Percentiles rank a stretch among this genome's conserved stretches.
Evolutionary conservation across 1,140 invertebrate species (phyloP).

Genomic region (Akabosia matsudoensis): DNA sequence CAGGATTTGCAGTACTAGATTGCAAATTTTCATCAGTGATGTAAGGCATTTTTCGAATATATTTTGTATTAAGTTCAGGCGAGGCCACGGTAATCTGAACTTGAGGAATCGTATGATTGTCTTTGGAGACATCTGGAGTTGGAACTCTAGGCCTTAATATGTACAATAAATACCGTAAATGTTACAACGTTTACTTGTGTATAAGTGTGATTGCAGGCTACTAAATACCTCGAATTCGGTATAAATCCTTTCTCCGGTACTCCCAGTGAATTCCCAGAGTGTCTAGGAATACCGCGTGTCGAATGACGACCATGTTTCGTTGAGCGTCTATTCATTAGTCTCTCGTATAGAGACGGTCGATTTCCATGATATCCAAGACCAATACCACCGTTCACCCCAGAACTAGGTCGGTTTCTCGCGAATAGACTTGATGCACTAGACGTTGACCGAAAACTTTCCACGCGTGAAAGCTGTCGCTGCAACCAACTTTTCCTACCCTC

Average conservation of each 20-base stretch:
- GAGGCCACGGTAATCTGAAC: constrained; percentile 51
- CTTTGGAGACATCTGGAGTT: constrained; percentile 78
- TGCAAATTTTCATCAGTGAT: not conserved
- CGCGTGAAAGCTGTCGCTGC: constrained; percentile 72
- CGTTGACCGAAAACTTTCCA: constrained; percentile 75
- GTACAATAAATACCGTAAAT: not conserved
- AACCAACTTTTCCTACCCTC: constrained; percentile 83
- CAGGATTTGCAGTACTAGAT: not conserved
- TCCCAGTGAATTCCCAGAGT: not conserved
- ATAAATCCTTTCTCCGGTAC: constrained; percentile 18
- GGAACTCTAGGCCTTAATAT: constrained; percentile 70
- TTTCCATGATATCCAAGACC: constrained; percentile 61
- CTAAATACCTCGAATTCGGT: constrained; percentile 35
- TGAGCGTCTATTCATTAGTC: constrained; percentile 73
- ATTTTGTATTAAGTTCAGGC: constrained; percentile 17
- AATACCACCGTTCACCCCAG: constrained; percentile 53
- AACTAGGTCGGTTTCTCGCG: constrained; percentile 65
- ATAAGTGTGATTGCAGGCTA: not conserved
- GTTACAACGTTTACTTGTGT: not conserved
- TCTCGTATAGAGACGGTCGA: constrained; percentile 76
- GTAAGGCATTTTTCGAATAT: not conserved
- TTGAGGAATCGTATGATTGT: constrained; percentile 66
- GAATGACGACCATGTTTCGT: constrained; percentile 37
- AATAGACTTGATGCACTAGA: constrained; percentile 76
- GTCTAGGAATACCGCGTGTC: not conserved